phyloP scores from a whole-genome alignment of 2,113 vertebrate genomes.

The Piprites chloris region DNA sequence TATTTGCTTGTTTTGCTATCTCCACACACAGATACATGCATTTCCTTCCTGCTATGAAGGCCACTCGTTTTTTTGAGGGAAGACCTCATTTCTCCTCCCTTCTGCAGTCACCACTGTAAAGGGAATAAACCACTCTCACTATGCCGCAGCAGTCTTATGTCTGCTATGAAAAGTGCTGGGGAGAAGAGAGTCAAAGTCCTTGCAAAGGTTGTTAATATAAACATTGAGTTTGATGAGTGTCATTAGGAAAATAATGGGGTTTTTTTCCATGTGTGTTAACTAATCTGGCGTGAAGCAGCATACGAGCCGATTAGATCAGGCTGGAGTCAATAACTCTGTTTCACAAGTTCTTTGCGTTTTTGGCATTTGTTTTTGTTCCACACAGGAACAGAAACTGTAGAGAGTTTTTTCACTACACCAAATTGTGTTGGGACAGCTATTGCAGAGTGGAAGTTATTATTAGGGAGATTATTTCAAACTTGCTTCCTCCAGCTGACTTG shows the following conservation, averaged over 20 bases:
- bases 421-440: not conserved
- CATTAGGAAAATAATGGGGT: not conserved
- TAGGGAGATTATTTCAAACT: not conserved
- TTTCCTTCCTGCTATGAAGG: slow-evolving; percentile 42
- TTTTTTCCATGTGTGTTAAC: not conserved
- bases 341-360: not conserved
- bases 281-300: not conserved
- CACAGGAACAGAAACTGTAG: not conserved
- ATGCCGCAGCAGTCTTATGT: not conserved
- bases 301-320: not conserved
- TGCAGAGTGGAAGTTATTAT: not conserved
- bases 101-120: not conserved
- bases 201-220: not conserved
- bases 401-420: not conserved
- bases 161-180: not conserved
- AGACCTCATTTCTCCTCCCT: not conserved
- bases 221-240: not conserved
- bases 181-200: not conserved
- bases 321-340: not conserved
- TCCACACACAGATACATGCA: slow-evolving; percentile 1
- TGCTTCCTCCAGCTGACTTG: not conserved
- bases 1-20: slow-evolving; percentile 33
- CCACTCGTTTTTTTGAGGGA: not conserved
- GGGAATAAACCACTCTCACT: not conserved
- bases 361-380: not conserved